Base-by-base conservation (phyloP, 53 echinoderm and acorn worm species). In the Arbacia lixula region DNA sequence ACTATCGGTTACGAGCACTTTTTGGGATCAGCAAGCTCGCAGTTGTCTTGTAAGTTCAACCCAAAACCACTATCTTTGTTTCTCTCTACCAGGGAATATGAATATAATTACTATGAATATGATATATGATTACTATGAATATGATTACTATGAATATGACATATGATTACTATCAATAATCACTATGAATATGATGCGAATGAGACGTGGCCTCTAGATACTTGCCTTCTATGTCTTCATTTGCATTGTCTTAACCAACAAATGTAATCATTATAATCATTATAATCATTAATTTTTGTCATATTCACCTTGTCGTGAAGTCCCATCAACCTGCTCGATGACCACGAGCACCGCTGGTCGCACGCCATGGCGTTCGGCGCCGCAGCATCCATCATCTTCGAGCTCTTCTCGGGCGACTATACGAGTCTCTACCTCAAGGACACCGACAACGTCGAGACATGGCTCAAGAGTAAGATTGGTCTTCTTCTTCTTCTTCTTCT, bases 301-400 rank as follows among this genome's bases (percentile, higher is more conserved):
- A 46, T 46, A 46, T 46, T 46, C 14, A 10, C 33, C 9, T 64
- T 42, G 25, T 16, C 9, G 26, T 17, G 1, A 2, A 78, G 79
- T 16, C 79, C 79, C 1, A 78, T 78, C 39, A 78, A 78, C 60
- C 60, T 78, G 9, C 60, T 78, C 12, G 79, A 78, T 28, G 79
- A 78, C 79, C 79, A 78, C 24, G 79, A 78, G 26, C 79, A 78
- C 27, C 40, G 79, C 1, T 78, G 79, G 79, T 78, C 79, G 6
- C 79, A 78, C 20, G 79, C 79, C 79, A 1, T 78, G 28, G 79
- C 79, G 12, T 78, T 78, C 60, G 79, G 79, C 40, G 60, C 79
- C 16, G 39, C 79, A 24, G 79, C 79, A 21, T 60, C 79, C 16
- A 60, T 78, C 38, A 78, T 78, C 60, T 39, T 78, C 42, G 38